Evolutionary conservation across 2,888 invertebrate genomes (phyloP).

Genomic region (Lithosia quadra): DNA sequence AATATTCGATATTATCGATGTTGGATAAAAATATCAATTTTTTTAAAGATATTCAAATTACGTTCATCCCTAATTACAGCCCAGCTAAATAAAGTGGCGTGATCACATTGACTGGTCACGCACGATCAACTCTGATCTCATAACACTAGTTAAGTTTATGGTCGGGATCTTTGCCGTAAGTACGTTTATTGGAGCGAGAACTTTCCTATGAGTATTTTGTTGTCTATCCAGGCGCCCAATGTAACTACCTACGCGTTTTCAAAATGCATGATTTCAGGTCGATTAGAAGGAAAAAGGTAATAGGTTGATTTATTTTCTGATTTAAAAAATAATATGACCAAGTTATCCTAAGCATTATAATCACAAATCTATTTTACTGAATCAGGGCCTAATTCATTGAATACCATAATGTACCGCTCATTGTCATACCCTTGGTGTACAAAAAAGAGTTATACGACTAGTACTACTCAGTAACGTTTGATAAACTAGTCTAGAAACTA

Average conservation of each 20-base stretch:
- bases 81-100: conserved; percentile 59
- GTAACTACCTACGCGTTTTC: background rate
- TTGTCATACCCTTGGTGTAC: too few species aligned
- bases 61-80: conserved; percentile 42
- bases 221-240: too few species aligned
- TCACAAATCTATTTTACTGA: too few species aligned
- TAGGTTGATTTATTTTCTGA: too few species aligned
- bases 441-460: too few species aligned
- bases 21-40: background rate
- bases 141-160: conserved; percentile 34
- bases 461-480: background rate
- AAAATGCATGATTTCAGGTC: too few species aligned
- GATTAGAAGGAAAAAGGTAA: too few species aligned
- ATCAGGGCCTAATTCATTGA: too few species aligned
- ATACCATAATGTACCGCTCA: too few species aligned
- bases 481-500: conserved; percentile 1
- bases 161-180: conserved; percentile 41
- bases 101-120: conserved; percentile 54
- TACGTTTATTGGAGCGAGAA: conserved; percentile 40
- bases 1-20: background rate
- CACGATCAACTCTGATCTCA: conserved; percentile 43
- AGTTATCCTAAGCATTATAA: too few species aligned
- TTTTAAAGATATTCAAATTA: background rate
- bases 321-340: too few species aligned
- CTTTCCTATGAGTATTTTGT: conserved; percentile 9